Percentiles rank a stretch among this genome's conserved stretches.
Evolutionary conservation across 2,888 invertebrate genomes (phyloP).

Genomic region (Tortrix viridana): DNA sequence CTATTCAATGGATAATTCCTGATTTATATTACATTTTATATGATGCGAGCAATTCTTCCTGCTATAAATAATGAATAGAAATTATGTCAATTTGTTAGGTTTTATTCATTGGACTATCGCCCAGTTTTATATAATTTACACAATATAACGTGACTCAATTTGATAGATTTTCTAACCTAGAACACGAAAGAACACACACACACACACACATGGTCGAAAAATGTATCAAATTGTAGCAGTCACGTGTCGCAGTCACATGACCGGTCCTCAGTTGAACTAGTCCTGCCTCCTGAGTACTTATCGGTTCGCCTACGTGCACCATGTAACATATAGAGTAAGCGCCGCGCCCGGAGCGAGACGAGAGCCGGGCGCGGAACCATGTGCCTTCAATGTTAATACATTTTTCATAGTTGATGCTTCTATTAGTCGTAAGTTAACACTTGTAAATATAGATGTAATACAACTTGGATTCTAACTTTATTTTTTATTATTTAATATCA

Average conservation of each 20-base stretch:
- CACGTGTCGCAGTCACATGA: not conserved
- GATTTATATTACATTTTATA: not conserved
- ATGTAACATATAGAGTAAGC: constrained; percentile 30
- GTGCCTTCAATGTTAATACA: constrained; percentile 84
- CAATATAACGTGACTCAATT: constrained; percentile 14
- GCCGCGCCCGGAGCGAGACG: constrained; percentile 55
- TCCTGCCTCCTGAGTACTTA: constrained; percentile 27
- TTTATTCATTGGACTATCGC: constrained; percentile 29
- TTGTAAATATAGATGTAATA: constrained; percentile 78
- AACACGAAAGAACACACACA: not conserved
- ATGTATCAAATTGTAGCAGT: constrained; percentile 1
- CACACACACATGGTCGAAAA: not conserved
- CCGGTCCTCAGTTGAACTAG: not conserved
- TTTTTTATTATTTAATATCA: constrained; percentile 77
- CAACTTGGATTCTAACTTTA: constrained; percentile 74
- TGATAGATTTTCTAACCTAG: constrained; percentile 14
- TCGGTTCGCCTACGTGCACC: constrained; percentile 32
- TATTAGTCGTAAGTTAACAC: constrained; percentile 76
- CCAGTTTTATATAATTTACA: constrained; percentile 16
- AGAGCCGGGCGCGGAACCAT: constrained; percentile 82
- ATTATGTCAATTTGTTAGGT: constrained; percentile 12
- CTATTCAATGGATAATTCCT: constrained; percentile 26
- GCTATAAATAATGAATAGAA: not conserved
- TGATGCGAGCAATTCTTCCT: not conserved
- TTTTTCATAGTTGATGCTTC: constrained; percentile 82